Percentiles rank a stretch among this genome's conserved stretches.
These are phyloP conservation scores for Drosophila setifemur DNA, from an alignment of 1,140 invertebrate species.

Conservation along the genomic window DNA sequence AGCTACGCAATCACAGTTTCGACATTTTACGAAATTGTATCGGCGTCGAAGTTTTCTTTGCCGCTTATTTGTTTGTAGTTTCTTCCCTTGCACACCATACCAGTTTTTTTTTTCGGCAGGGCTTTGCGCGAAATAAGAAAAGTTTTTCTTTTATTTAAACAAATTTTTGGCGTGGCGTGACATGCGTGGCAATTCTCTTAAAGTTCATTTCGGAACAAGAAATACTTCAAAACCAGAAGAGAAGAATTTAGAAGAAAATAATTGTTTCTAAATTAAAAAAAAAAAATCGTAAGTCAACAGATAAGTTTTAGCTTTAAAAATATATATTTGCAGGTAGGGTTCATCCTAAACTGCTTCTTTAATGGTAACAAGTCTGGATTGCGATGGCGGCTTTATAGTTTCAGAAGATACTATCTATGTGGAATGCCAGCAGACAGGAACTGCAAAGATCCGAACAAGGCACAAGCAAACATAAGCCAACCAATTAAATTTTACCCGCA, in stretches of 20 bases:
- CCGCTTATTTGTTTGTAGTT: constrained; percentile 65
- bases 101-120: constrained; percentile 10
- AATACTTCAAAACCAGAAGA: not conserved
- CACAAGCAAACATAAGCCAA: constrained; percentile 11
- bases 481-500: constrained; percentile 81
- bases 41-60: constrained; percentile 75
- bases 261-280: no score
- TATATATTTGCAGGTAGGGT: no score
- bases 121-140: constrained; percentile 73
- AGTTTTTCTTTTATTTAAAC: constrained; percentile 76
- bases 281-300: no score
- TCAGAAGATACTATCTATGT: constrained; percentile 69
- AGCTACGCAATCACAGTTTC: constrained; percentile 70
- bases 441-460: constrained; percentile 3
- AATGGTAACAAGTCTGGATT: no score
- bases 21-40: constrained; percentile 78
- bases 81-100: constrained; percentile 3
- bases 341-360: no score
- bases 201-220: constrained; percentile 38
- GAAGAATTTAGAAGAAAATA: no score
- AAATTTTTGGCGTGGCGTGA: constrained; percentile 54
- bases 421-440: constrained; percentile 13
- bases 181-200: constrained; percentile 58
- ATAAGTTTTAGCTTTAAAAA: no score
- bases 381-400: no score